A percentile compares a stretch with the other conserved stretches of the same genome.
These are phyloP conservation scores for Suillia variegata DNA, from an alignment of 2,888 invertebrate genomes.

Conservation along the genomic window DNA sequence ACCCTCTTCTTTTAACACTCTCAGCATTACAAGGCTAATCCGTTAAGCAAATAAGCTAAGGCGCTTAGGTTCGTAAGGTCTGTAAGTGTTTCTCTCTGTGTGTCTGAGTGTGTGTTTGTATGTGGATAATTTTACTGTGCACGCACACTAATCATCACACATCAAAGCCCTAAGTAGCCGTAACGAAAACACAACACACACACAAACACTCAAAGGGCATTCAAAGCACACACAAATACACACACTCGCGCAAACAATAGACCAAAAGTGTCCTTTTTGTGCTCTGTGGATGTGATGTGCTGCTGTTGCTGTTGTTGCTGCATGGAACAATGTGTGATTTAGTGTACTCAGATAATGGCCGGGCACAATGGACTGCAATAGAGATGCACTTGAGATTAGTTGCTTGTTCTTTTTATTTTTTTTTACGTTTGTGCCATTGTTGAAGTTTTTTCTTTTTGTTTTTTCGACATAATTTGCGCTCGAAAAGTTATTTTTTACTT, in stretches of 20 bases:
- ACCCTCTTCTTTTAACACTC: slow-evolving; percentile 6
- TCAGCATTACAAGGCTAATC: slow-evolving; percentile 30
- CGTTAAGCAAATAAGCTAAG: slow-evolving; percentile 43
- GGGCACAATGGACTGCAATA: slow-evolving; percentile 7
- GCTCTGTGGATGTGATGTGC: neutral
- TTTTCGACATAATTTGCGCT: too few species aligned
- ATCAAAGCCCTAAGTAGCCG: slow-evolving; percentile 42
- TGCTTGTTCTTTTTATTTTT: slow-evolving; percentile 5
- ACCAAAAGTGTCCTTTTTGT: slow-evolving; percentile 16
- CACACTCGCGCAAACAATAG: slow-evolving; percentile 11
- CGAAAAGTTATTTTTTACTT: too few species aligned
- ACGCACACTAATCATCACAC: slow-evolving; percentile 39
- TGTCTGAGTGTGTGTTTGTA: neutral
- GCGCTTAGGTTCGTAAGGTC: slow-evolving; percentile 23
- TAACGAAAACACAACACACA: slow-evolving; percentile 36
- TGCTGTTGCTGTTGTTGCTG: neutral
- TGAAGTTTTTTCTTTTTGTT: too few species aligned
- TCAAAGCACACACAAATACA: too few species aligned
- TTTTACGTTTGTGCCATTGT: slow-evolving; percentile 5
- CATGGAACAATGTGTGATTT: slow-evolving; percentile 13
- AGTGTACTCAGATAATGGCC: slow-evolving; percentile 7
- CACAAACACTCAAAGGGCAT: neutral
- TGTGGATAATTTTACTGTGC: neutral
- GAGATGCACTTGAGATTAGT: slow-evolving; percentile 23
- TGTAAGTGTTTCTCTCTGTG: too few species aligned